Percentiles rank a stretch among this genome's conserved stretches.
phyloP scores from a whole-genome alignment of 2,113 vertebrate genomes.

The Donacobius atricapilla region DNA sequence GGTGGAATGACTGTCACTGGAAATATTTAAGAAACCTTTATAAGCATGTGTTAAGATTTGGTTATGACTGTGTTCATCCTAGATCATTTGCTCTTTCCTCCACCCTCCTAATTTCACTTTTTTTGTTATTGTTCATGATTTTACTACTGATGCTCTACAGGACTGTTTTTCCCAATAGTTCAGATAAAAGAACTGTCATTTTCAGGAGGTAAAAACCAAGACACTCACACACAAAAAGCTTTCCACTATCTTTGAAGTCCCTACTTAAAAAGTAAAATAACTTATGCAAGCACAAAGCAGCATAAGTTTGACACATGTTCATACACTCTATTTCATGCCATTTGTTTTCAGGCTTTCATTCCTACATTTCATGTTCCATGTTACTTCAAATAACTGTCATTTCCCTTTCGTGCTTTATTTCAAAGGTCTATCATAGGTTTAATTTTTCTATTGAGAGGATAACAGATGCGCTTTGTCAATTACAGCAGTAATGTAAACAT shows the following conservation, averaged over 20 bases:
- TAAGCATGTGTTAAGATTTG: not conserved
- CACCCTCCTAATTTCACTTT: not conserved
- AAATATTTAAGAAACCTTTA: not conserved
- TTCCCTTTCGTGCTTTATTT: not conserved
- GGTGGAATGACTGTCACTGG: not conserved
- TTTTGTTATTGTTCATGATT: not conserved
- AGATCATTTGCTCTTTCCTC: not conserved
- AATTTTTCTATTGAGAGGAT: not conserved
- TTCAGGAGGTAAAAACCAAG: not conserved
- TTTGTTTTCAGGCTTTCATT: conserved; percentile 6
- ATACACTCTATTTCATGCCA: not conserved
- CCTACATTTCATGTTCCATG: not conserved
- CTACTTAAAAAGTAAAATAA: not conserved
- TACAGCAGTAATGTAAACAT: not conserved
- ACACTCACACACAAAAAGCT: not conserved
- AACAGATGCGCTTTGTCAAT: not conserved
- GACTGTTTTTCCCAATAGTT: not conserved
- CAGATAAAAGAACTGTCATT: not conserved
- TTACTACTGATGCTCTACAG: not conserved
- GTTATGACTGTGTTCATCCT: not conserved
- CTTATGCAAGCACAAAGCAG: not conserved
- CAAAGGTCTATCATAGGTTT: not conserved
- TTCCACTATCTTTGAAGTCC: not conserved
- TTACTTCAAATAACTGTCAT: not conserved
- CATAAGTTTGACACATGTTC: not conserved